Conservation (phyloP, 2,113 vertebrate species). For the Passer montanus region DNA sequence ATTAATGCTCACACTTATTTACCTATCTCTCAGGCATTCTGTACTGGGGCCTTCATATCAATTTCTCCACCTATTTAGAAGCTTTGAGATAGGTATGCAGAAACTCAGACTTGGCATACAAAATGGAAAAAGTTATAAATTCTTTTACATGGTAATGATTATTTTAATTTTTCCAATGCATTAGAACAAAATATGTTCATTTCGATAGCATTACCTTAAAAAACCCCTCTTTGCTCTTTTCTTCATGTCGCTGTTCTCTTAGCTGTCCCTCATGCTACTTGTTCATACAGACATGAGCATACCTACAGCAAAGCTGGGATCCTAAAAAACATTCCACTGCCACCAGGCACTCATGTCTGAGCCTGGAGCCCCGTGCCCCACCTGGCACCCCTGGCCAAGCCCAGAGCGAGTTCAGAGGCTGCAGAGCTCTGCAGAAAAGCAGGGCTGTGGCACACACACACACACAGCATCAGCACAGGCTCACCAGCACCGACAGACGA, state of each 20-base stretch:
- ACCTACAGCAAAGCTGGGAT: background rate
- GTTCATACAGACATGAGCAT: rapidly evolving
- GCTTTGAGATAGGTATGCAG: background rate
- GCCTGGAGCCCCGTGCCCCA: background rate
- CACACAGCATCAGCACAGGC: rapidly evolving
- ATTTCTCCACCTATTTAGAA: background rate
- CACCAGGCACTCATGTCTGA: background rate
- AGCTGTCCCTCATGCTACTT: background rate
- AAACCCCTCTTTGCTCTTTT: background rate
- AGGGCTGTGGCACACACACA: rapidly evolving
- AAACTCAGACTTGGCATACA: background rate
- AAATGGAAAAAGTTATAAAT: background rate
- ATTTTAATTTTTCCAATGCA: background rate
- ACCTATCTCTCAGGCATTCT: background rate
- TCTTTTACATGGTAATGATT: background rate
- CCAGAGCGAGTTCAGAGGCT: background rate
- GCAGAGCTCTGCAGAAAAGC: background rate
- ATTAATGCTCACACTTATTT: background rate
- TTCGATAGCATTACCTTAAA: background rate
- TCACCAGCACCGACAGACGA: rapidly evolving
- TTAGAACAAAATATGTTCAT: background rate
- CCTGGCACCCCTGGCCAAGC: no score
- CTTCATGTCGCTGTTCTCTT: background rate
- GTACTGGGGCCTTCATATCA: background rate
- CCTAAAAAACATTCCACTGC: background rate